Percentiles rank a stretch among this genome's conserved stretches.
phyloP scores from a whole-genome alignment of 1,140 invertebrate species.

The Drosophila arawakana region DNA sequence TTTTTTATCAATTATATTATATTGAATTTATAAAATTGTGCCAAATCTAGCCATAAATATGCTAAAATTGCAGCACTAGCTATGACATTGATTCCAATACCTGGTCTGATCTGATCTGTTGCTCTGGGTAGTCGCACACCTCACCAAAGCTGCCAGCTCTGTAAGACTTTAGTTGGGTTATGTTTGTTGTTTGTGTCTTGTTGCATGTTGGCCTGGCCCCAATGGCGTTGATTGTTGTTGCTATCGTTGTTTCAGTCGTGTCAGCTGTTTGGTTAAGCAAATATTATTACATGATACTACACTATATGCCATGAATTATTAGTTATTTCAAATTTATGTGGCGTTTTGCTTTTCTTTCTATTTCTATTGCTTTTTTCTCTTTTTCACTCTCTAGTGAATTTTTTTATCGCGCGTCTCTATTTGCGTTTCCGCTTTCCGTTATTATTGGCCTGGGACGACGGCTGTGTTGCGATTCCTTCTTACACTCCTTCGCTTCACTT shows the following conservation, averaged over 20 bases:
- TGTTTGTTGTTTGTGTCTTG: conserved; percentile 3
- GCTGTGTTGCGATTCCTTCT: conserved; percentile 56
- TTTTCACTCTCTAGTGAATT: background rate
- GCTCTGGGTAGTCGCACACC: background rate
- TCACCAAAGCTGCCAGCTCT: background rate
- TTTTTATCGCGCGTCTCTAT: conserved; percentile 76
- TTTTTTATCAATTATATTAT: too few relatives aligned
- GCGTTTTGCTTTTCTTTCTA: conserved; percentile 45
- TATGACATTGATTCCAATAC: conserved; percentile 18
- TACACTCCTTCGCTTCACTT: too few relatives aligned
- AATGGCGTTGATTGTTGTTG: conserved; percentile 27
- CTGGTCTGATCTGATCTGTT: background rate
- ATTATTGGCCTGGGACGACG: conserved; percentile 49
- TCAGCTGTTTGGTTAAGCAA: conserved; percentile 77
- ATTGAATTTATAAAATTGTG: too few relatives aligned
- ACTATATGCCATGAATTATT: conserved; percentile 76
- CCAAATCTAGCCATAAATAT: too few relatives aligned
- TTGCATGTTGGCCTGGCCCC: conserved; percentile 27
- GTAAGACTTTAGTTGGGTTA: background rate
- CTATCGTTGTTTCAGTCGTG: conserved; percentile 52
- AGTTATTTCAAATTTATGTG: conserved; percentile 81
- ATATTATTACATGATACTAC: conserved; percentile 78
- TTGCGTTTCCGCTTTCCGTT: conserved; percentile 79
- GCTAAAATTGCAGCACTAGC: conserved; percentile 4
- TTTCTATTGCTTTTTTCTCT: background rate